Evolutionary conservation across 2,113 vertebrate species (phyloP).

Genomic region (Sorex fumeus): DNA sequence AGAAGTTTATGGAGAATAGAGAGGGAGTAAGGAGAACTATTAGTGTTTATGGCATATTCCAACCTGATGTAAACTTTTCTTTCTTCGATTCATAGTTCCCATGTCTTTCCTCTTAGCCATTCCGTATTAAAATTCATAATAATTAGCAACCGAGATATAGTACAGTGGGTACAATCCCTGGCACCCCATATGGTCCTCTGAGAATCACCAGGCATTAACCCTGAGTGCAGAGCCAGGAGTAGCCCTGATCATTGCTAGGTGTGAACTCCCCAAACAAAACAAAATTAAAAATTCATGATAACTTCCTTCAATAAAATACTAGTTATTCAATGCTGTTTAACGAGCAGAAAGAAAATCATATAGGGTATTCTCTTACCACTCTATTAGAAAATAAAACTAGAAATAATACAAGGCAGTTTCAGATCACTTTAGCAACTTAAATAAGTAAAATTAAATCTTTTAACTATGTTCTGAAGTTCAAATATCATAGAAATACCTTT

Average conservation of each 20-base stretch:
- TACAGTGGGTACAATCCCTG: no score
- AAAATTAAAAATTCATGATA: constrained; percentile 17
- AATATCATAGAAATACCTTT: constrained; percentile 24
- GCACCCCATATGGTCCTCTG: no score
- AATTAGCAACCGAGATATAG: no score
- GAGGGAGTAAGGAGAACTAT: not conserved
- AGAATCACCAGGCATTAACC: no score
- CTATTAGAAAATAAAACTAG: constrained; percentile 17
- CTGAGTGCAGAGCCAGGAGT: no score
- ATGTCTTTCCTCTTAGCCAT: constrained; percentile 21
- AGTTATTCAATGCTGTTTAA: constrained; percentile 48
- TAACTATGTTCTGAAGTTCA: constrained; percentile 34
- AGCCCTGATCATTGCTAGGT: no score
- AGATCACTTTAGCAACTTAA: constrained; percentile 55
- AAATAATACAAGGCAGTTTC: constrained; percentile 16
- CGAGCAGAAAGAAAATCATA: constrained; percentile 32
- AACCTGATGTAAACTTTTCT: constrained; percentile 10
- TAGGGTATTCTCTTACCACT: not conserved
- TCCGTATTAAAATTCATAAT: not conserved
- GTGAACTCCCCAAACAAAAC: no score
- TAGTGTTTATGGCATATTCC: not conserved
- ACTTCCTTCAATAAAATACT: constrained; percentile 53
- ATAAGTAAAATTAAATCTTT: constrained; percentile 47
- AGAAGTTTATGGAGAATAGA: not conserved
- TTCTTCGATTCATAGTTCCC: not conserved